Percentiles rank a stretch among this genome's conserved stretches.
Evolutionary conservation across 2,888 invertebrate genomes (phyloP).

Genomic region (Saturnia pavonia): DNA sequence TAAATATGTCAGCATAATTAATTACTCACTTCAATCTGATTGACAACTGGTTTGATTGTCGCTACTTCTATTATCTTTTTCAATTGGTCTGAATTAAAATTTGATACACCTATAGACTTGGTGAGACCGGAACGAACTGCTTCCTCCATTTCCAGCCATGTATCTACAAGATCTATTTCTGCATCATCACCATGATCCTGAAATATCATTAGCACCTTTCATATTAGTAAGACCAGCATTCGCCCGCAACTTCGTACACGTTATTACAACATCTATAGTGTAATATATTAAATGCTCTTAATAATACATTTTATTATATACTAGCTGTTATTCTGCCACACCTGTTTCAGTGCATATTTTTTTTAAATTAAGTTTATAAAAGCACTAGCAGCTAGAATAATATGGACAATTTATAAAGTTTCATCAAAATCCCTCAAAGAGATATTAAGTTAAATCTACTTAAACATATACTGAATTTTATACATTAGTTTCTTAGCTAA

Average conservation of each 20-base stretch:
- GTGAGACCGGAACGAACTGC: constrained; percentile 83
- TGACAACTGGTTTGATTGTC: constrained; percentile 83
- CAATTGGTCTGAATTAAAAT: constrained; percentile 89
- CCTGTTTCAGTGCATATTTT: too few relatives aligned
- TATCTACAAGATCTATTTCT: constrained; percentile 86
- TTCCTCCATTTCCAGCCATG: constrained; percentile 90
- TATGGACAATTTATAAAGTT: too few relatives aligned
- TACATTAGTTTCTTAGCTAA: too few relatives aligned
- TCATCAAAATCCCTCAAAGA: too few relatives aligned
- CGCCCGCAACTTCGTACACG: neutral
- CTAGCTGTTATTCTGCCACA: too few relatives aligned
- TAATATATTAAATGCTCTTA: too few relatives aligned
- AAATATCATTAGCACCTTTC: neutral
- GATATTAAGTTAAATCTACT: too few relatives aligned
- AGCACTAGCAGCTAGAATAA: too few relatives aligned
- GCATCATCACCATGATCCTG: constrained; percentile 69
- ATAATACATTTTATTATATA: too few relatives aligned
- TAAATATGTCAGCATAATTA: neutral
- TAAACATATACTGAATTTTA: too few relatives aligned
- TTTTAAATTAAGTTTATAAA: too few relatives aligned
- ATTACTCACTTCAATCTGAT: constrained; percentile 74
- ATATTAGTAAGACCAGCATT: neutral
- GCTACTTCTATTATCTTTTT: constrained; percentile 81
- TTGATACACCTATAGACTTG: constrained; percentile 89
- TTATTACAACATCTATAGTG: neutral